These are phyloP conservation scores for Anarhynchus alexandrinus DNA, from an alignment of 2,113 vertebrate genomes.

Conservation along the genomic window DNA sequence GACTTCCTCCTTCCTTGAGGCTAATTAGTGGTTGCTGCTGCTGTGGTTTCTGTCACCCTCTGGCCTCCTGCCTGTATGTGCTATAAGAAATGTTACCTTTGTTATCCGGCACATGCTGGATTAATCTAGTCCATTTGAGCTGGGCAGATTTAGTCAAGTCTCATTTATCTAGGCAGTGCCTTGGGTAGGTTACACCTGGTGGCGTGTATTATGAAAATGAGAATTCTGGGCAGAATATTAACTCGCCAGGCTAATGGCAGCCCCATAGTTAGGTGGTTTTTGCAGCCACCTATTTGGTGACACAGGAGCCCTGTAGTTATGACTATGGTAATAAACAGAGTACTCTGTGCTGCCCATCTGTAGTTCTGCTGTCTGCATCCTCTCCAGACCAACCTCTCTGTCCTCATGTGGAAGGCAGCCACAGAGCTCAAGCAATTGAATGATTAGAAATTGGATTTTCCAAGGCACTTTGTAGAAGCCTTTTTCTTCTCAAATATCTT, in stretches of 20 bases:
- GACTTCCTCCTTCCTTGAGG: neutral
- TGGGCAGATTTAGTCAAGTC: neutral
- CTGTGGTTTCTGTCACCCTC: neutral
- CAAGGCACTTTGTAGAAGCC: neutral
- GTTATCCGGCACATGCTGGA: neutral
- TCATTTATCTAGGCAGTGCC: neutral
- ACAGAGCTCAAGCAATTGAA: neutral
- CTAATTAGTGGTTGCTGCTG: neutral
- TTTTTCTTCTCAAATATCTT: neutral
- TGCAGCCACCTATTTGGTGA: neutral
- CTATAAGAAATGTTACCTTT: neutral
- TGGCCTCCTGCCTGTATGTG: neutral
- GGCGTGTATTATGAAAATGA: neutral
- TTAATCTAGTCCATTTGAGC: neutral
- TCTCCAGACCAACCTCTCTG: neutral
- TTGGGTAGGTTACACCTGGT: neutral
- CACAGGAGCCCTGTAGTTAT: neutral
- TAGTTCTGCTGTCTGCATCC: neutral
- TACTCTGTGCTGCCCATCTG: neutral
- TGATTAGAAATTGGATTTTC: neutral
- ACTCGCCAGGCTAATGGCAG: neutral
- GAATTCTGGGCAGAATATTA: neutral
- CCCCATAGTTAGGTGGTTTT: neutral
- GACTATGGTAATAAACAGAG: neutral
- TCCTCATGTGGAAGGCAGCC: neutral